These are phyloP conservation scores for Cossypha caffra DNA, from an alignment of 2,797 vertebrate species.

Conservation along the genomic window DNA sequence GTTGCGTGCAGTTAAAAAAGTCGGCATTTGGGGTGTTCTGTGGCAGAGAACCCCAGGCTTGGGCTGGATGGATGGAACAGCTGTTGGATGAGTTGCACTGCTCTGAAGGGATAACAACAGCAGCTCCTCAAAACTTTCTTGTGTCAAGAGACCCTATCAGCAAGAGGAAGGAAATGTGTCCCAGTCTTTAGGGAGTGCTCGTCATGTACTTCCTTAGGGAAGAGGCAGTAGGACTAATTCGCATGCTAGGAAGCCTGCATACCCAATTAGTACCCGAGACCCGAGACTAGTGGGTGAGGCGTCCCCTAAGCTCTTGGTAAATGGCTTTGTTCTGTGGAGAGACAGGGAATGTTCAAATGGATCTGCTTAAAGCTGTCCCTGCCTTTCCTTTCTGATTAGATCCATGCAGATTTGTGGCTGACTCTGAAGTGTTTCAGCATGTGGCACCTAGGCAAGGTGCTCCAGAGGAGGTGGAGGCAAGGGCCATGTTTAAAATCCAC, in stretches of 20 bases:
- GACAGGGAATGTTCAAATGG: neutral
- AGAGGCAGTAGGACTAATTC: neutral
- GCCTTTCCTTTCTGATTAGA: neutral
- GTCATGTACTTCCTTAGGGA: accelerated
- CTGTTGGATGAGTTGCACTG: accelerated
- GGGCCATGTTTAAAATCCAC: accelerated
- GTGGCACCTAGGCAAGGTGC: neutral
- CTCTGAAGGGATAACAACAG: accelerated
- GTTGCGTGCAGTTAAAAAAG: neutral
- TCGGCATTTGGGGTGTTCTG: accelerated
- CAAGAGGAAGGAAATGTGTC: neutral
- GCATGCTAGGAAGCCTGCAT: neutral
- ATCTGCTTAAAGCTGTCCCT: neutral
- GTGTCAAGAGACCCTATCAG: accelerated
- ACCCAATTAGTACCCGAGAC: neutral
- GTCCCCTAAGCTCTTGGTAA: neutral
- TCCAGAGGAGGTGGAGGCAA: accelerated
- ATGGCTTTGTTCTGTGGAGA: neutral
- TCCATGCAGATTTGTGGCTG: neutral
- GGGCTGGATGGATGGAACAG: neutral
- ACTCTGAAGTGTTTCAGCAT: neutral
- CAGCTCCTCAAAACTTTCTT: accelerated
- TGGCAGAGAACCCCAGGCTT: neutral
- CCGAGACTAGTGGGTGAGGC: accelerated
- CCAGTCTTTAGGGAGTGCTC: accelerated